Evolutionary conservation across 2,888 invertebrate species (phyloP), one percentile per base, ranked within the genome.

Genomic region (Drosophila monieri): DNA sequence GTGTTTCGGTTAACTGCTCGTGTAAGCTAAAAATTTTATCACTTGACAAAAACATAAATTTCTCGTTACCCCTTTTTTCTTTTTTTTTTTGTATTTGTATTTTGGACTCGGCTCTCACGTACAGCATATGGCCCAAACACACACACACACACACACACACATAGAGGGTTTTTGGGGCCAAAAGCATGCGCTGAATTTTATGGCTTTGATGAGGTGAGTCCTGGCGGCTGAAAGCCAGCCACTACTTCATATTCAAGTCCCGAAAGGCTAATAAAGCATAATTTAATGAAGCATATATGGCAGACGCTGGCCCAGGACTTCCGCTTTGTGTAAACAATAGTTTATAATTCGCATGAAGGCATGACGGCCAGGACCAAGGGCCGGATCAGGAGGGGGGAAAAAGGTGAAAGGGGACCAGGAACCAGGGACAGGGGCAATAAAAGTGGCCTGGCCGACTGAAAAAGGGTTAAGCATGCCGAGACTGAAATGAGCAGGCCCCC

Each of bases 261-360:
- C 90, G 89, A 84, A 81, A 71, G 89, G 78, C 86, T 89, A 89
- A 90, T 89, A 89, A 89, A 89, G 76, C 79, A 89, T 88, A 88
- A 89, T 89, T 88, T 90, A 90, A 89, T 89, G 88, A 86, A 89
- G 89, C 90, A 78, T 77, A 78, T 66, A 77, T 60, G 73, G 72
- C 79, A 76, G 76, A 74, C 76, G 71, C 71, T 75, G 80, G 76
- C 73, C 77, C 73, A 85, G 77, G 74, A 88, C 78, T 88, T 84
- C 85, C 89, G 84, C 81, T 79, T 81, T 81, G 69, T 78, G 81
- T 80, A 87, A 84, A 89, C 88, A 88, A 88, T 89, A 89, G 89
- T 89, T 89, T 84, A 88, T 81, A 89, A 85, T 77, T 74, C 76
- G 72, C 66, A 77, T 67, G 8, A 6, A n/a, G n/a, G 14, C 39